Evolutionary conservation across 2,888 invertebrate genomes (phyloP).

Genomic region (Pandemis corylana): DNA sequence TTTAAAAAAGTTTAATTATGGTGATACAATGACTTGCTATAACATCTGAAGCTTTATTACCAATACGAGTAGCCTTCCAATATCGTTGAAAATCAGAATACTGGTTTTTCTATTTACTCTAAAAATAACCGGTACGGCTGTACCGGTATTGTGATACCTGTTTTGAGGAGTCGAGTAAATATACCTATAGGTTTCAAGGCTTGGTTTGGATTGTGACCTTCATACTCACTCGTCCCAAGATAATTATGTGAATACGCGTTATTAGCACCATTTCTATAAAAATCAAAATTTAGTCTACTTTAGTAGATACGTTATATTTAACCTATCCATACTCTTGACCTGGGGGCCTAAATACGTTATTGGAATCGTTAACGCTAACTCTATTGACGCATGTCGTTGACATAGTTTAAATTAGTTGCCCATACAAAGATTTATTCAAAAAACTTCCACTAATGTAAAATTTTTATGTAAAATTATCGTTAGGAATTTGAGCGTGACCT

Average conservation of each 20-base stretch:
- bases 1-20: not conserved
- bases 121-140: not conserved
- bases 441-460: constrained; percentile 37
- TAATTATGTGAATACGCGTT: not conserved
- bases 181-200: no score
- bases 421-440: constrained; percentile 8
- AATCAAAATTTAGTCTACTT: not conserved
- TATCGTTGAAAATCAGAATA: no score
- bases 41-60: no score
- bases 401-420: not conserved
- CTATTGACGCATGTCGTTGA: not conserved
- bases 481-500: not conserved
- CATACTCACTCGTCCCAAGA: no score
- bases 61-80: no score
- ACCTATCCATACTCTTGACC: not conserved
- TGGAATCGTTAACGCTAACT: not conserved
- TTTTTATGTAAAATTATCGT: constrained; percentile 9
- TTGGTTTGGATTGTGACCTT: no score
- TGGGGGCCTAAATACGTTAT: not conserved
- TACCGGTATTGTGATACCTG: not conserved
- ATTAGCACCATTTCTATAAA: not conserved
- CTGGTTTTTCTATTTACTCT: no score
- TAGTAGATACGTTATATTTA: not conserved
- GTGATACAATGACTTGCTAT: not conserved
- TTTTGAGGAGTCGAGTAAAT: no score